A percentile compares a stretch with the other conserved stretches of the same genome.
Conservation (phyloP, 2,797 vertebrate species). For the Darevskia nairensis region DNA sequence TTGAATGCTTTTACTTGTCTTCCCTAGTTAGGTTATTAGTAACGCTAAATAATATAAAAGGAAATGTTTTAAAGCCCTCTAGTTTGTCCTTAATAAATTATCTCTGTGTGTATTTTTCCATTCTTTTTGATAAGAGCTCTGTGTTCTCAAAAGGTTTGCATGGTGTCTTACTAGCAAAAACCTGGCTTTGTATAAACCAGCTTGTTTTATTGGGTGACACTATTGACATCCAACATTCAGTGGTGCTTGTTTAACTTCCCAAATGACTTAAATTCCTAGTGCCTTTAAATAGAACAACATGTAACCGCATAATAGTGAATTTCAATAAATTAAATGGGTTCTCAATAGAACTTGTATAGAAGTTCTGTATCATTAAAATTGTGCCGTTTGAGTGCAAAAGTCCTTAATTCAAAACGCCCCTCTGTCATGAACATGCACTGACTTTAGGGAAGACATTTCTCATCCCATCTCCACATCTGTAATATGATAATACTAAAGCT, state of each 20-base stretch:
- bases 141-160: not conserved
- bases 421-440: not conserved
- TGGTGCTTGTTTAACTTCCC: not conserved
- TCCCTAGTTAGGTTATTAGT: not conserved
- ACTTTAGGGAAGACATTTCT: not conserved
- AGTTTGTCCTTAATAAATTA: not conserved
- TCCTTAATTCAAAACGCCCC: not conserved
- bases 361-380: not conserved
- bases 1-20: not conserved
- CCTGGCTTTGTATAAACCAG: not conserved
- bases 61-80: not conserved
- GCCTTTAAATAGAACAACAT: not conserved
- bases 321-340: conserved; percentile 3
- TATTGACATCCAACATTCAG: not conserved
- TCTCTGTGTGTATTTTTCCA: not conserved
- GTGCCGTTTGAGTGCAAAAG: not conserved
- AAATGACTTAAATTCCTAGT: not conserved
- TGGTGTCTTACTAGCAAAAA: not conserved
- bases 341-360: not conserved
- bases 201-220: not conserved
- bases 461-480: not conserved
- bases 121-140: not conserved
- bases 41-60: not conserved
- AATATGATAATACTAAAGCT: not conserved
- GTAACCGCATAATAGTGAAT: not conserved